A percentile compares a stretch with the other conserved stretches of the same genome.
Evolutionary conservation across 2,888 invertebrate genomes (phyloP).

Genomic region (Pedicia rivosa): DNA sequence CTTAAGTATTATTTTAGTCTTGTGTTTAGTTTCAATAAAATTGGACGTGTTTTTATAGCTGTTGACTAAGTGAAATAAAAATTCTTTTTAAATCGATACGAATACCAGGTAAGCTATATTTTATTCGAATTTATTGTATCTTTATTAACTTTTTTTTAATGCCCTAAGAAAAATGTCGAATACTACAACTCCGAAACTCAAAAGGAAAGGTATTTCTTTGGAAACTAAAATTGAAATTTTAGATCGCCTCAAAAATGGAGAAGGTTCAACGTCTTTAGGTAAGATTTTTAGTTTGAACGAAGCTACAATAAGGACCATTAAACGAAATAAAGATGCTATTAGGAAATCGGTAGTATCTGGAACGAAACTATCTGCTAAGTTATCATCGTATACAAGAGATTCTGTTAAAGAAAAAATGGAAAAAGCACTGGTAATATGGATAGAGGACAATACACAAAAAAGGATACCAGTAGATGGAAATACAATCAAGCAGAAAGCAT

Average conservation of each 20-base stretch:
- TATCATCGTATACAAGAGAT: conserved; percentile 11
- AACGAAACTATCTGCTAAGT: conserved; percentile 9
- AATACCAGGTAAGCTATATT: background rate
- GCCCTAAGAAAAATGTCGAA: conserved; percentile 1
- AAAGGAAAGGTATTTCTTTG: conserved; percentile 4
- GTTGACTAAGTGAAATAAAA: conserved; percentile 1
- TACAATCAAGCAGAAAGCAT: conserved; percentile 13
- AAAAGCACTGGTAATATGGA: conserved; percentile 11
- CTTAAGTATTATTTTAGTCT: no score
- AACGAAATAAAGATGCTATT: conserved; percentile 9
- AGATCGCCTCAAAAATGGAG: conserved; percentile 8
- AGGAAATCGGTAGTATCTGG: conserved; percentile 9
- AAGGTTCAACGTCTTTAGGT: conserved; percentile 11
- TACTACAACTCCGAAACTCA: conserved; percentile 3
- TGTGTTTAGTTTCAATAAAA: no score
- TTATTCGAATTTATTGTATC: no score
- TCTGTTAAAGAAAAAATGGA: conserved; percentile 12
- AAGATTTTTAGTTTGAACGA: conserved; percentile 10
- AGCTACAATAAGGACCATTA: conserved; percentile 10
- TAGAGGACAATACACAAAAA: conserved; percentile 12
- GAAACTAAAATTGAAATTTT: conserved; percentile 8
- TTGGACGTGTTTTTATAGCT: background rate
- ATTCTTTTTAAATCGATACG: background rate
- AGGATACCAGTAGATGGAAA: conserved; percentile 12
- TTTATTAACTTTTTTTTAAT: no score